phyloP scores from a whole-genome alignment of 2,888 invertebrate species.

The Hemaris fuciformis region DNA sequence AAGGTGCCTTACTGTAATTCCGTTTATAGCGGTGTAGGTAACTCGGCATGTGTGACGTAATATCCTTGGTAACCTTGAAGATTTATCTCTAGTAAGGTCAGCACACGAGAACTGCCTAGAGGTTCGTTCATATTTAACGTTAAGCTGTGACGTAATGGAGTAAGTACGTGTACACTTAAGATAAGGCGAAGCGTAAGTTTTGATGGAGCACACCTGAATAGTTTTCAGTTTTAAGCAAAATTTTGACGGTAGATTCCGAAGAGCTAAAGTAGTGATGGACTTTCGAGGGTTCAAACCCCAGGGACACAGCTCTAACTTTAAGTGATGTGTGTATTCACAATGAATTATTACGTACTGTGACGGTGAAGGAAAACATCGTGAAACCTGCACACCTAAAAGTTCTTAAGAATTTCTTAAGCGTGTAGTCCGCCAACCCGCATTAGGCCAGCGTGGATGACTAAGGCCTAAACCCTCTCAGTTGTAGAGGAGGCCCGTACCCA shows the following conservation, averaged over 20 bases:
- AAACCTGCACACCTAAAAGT: too few relatives aligned
- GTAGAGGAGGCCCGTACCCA: too few relatives aligned
- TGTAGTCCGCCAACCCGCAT: too few relatives aligned
- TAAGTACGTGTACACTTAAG: neutral
- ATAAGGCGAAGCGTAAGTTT: neutral
- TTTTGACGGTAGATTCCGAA: neutral
- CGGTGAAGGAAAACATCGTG: too few relatives aligned
- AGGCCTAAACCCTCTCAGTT: too few relatives aligned
- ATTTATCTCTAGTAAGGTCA: neutral
- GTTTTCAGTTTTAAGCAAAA: neutral
- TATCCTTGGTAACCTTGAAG: neutral
- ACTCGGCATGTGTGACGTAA: neutral
- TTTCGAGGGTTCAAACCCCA: too few relatives aligned
- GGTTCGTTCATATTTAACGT: conserved; percentile 1
- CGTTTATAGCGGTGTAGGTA: neutral
- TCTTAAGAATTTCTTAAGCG: too few relatives aligned
- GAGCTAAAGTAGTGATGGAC: too few relatives aligned
- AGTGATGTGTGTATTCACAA: too few relatives aligned
- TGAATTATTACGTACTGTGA: too few relatives aligned
- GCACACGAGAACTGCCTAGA: neutral
- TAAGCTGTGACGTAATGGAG: neutral
- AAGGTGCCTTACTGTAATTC: neutral
- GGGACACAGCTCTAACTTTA: too few relatives aligned
- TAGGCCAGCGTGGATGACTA: too few relatives aligned
- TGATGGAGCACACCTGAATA: neutral